phyloP scores from a whole-genome alignment of 1,140 invertebrate species.

The Drosophila varians region DNA sequence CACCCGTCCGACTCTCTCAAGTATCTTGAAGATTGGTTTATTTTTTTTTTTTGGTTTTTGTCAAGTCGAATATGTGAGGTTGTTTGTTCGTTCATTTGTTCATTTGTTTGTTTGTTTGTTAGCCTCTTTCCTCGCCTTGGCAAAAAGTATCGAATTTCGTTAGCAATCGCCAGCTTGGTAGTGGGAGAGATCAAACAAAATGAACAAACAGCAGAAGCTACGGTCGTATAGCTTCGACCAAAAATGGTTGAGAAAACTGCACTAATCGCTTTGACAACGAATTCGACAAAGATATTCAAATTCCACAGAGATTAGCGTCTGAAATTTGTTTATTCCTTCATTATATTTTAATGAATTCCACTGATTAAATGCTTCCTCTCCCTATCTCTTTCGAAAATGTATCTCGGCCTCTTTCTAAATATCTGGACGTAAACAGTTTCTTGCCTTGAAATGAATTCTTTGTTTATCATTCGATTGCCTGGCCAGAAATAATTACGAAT shows the following conservation, averaged over 20 bases:
- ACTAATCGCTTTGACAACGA: slow-evolving; percentile 43
- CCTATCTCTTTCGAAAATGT: slow-evolving; percentile 4
- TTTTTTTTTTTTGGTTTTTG: too few species aligned
- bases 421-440: slow-evolving; percentile 58
- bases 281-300: slow-evolving; percentile 21
- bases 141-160: slow-evolving; percentile 75
- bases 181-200: slow-evolving; percentile 28
- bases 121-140: slow-evolving; percentile 38
- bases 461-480: slow-evolving; percentile 54
- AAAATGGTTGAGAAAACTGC: slow-evolving; percentile 23
- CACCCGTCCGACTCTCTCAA: slow-evolving; percentile 19
- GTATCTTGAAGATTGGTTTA: slow-evolving; percentile 19
- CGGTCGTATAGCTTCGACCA: not conserved
- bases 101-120: slow-evolving; percentile 9
- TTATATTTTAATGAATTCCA: slow-evolving; percentile 56
- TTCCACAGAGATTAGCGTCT: slow-evolving; percentile 33
- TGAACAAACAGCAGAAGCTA: slow-evolving; percentile 21
- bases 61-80: slow-evolving; percentile 16
- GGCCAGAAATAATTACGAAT: slow-evolving; percentile 23
- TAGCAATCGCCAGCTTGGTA: slow-evolving; percentile 9
- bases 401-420: slow-evolving; percentile 21
- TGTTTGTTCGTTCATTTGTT: slow-evolving; percentile 12
- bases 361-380: slow-evolving; percentile 46
- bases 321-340: slow-evolving; percentile 30
- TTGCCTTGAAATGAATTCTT: slow-evolving; percentile 57